Evolutionary conservation across 2,888 invertebrate species (phyloP).

Genomic region (Tiliacea citrago): DNA sequence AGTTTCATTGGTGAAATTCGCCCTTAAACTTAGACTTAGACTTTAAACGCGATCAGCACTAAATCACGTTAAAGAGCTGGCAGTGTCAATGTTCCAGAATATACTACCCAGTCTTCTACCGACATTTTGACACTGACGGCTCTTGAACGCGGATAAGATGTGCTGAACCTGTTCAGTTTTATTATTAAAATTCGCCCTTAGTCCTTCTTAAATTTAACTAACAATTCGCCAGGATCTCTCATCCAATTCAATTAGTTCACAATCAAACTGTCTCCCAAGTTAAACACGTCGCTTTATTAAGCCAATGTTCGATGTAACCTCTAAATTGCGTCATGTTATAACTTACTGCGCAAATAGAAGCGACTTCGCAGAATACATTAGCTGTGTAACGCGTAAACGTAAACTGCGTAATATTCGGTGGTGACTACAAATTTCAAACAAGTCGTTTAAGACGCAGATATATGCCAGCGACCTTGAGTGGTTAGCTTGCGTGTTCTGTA

Average conservation of each 20-base stretch:
- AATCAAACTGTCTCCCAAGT: slow-evolving; percentile 26
- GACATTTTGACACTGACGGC: too few species aligned
- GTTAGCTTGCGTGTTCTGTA: too few species aligned
- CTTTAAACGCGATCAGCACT: too few species aligned
- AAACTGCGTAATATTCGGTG: slow-evolving; percentile 19
- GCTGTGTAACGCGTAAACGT: slow-evolving; percentile 1
- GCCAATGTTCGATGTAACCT: slow-evolving; percentile 38
- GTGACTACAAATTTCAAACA: slow-evolving; percentile 26
- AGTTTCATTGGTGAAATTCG: too few species aligned
- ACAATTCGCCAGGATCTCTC: not conserved
- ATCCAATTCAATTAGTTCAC: slow-evolving; percentile 34
- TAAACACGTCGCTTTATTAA: slow-evolving; percentile 41
- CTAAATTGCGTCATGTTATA: slow-evolving; percentile 58
- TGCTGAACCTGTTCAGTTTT: too few species aligned
- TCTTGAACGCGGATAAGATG: too few species aligned
- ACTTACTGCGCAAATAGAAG: slow-evolving; percentile 32
- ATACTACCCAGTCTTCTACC: too few species aligned
- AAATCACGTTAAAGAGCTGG: too few species aligned
- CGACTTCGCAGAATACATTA: slow-evolving; percentile 55
- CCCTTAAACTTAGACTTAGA: too few species aligned
- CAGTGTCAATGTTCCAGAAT: too few species aligned
- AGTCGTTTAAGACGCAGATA: slow-evolving; percentile 1
- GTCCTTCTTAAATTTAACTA: not conserved
- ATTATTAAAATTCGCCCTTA: too few species aligned
- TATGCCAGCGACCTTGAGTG: too few species aligned